Evolutionary conservation across 2,797 vertebrate genomes (phyloP).

Genomic region (Pterois miles): DNA sequence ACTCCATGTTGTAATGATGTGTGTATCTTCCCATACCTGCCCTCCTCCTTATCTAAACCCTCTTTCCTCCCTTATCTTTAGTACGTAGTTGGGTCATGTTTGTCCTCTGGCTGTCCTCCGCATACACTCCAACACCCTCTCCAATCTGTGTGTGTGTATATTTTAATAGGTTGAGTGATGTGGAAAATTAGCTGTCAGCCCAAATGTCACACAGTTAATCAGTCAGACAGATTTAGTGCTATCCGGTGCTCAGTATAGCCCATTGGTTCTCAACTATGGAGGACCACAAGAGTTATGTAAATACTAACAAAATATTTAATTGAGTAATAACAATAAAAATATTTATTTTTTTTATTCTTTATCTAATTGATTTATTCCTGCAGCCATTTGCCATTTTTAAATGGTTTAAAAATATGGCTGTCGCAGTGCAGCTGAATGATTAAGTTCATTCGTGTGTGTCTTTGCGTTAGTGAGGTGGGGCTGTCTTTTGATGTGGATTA

Average conservation of each 20-base stretch:
- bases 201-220: conserved; percentile 37
- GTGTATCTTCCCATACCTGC: conserved; percentile 15
- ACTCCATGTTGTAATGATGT: conserved; percentile 36
- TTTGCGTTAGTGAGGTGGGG: too few species aligned
- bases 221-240: conserved; percentile 27
- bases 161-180: conserved; percentile 33
- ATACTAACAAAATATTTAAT: too few species aligned
- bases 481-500: too few species aligned
- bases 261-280: not conserved
- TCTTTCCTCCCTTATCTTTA: conserved; percentile 15
- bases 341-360: too few species aligned
- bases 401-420: too few species aligned
- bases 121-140: conserved; percentile 1
- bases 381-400: too few species aligned
- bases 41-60: conserved; percentile 9
- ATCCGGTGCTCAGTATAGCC: not conserved
- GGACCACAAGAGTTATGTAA: too few species aligned
- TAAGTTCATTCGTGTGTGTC: too few species aligned
- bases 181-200: conserved; percentile 52
- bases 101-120: conserved; percentile 47
- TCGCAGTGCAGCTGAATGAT: too few species aligned
- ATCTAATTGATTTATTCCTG: too few species aligned
- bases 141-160: not conserved
- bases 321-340: too few species aligned
- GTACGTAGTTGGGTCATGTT: conserved; percentile 41